Percentiles rank a stretch among this genome's conserved stretches.
Evolutionary conservation across 2,797 vertebrate species (phyloP).

Genomic region (Catamblyrhynchus diadema): DNA sequence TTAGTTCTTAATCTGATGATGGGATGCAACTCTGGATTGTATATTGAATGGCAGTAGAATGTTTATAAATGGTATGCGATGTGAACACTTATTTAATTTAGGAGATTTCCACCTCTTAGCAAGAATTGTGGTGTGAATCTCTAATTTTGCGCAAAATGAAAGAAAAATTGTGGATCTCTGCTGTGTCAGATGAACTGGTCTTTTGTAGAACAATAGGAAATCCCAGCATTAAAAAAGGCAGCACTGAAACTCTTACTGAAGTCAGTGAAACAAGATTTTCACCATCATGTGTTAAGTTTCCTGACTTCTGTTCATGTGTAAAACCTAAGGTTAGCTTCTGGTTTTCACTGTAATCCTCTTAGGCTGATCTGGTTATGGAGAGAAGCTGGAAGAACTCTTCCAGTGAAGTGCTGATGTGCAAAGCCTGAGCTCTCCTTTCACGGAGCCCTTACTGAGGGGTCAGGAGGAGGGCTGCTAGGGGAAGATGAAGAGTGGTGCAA

Average conservation of each 20-base stretch:
- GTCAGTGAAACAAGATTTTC: neutral
- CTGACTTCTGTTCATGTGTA: neutral
- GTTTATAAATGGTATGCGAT: neutral
- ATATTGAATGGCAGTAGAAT: neutral
- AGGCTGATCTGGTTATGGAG: slow-evolving; percentile 17
- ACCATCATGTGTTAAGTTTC: neutral
- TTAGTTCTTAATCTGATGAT: neutral
- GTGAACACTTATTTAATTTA: neutral
- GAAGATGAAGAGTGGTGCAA: neutral
- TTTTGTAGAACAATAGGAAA: neutral
- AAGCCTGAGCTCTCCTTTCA: neutral
- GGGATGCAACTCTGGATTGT: neutral
- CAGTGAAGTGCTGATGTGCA: neutral
- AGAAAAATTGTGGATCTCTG: neutral
- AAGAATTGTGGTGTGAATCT: neutral
- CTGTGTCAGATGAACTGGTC: neutral
- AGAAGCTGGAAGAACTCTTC: neutral
- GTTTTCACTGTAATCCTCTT: slow-evolving; percentile 35
- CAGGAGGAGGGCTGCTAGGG: neutral
- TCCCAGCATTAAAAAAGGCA: neutral
- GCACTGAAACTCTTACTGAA: neutral
- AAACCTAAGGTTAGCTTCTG: slow-evolving; percentile 17
- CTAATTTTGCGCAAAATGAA: neutral
- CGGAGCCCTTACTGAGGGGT: neutral
- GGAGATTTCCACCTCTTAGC: neutral